These are phyloP conservation scores for Equus quagga DNA, from an alignment of 2,113 vertebrate species.

Conservation along the genomic window DNA sequence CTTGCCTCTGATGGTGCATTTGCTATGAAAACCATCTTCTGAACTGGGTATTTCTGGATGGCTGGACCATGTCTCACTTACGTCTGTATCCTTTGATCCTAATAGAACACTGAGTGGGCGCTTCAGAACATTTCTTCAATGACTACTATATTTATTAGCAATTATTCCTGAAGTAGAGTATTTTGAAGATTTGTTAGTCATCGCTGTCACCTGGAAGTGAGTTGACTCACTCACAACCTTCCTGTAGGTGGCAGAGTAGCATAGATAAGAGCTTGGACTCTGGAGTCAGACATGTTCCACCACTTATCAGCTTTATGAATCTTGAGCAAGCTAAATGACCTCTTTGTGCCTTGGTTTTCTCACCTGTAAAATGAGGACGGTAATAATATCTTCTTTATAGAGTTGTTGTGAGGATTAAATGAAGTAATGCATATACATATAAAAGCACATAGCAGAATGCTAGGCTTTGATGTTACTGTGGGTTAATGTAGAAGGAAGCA, in stretches of 20 bases:
- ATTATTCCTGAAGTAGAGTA: background rate
- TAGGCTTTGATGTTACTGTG: background rate
- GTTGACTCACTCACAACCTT: background rate
- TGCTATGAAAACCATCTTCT: background rate
- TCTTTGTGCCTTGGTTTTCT: background rate
- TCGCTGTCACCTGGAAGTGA: background rate
- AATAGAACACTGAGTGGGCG: background rate
- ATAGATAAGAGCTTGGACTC: background rate
- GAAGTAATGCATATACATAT: background rate
- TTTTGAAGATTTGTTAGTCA: background rate
- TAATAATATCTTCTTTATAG: background rate
- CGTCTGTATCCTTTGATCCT: background rate
- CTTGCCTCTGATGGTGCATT: background rate
- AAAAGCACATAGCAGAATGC: background rate
- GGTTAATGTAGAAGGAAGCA: background rate
- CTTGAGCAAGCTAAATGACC: background rate
- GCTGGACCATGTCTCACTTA: background rate
- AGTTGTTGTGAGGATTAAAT: background rate
- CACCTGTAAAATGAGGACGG: background rate
- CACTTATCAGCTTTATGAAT: background rate
- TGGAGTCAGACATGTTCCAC: background rate
- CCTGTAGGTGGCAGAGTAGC: conserved; percentile 47
- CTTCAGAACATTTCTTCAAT: background rate
- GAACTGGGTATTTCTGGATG: background rate
- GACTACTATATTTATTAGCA: background rate